Evolutionary conservation across 2,797 vertebrate species (phyloP).

Genomic region (Eurystomus glaucurus): DNA sequence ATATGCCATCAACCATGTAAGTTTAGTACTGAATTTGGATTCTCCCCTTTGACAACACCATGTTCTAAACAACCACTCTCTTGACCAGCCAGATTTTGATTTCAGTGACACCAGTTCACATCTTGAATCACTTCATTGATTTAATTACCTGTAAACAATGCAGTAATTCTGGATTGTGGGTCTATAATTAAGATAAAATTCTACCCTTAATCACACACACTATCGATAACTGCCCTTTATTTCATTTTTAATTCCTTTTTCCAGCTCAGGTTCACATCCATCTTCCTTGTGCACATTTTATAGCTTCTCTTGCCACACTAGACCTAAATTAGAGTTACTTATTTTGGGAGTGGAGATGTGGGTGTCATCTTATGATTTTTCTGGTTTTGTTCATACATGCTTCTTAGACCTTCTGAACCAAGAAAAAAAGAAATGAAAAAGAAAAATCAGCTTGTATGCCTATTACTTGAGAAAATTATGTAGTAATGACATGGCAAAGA

Average conservation of each 20-base stretch:
- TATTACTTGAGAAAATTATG: neutral
- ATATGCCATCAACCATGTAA: neutral
- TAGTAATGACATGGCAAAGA: neutral
- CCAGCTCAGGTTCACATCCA: neutral
- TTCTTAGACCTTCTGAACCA: neutral
- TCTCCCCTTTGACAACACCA: neutral
- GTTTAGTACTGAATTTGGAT: neutral
- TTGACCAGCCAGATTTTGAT: conserved; percentile 18
- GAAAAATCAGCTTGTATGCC: neutral
- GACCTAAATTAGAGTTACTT: neutral
- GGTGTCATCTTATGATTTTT: neutral
- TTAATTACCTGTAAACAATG: conserved; percentile 61
- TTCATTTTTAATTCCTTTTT: neutral
- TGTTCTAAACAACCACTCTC: neutral
- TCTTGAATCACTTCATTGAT: conserved; percentile 56
- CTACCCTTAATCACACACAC: conserved; percentile 43
- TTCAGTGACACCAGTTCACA: conserved; percentile 25
- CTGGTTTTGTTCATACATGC: neutral
- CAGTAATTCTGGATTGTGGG: conserved; percentile 41
- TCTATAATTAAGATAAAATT: conserved; percentile 69
- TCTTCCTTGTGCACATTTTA: neutral
- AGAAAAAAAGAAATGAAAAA: neutral
- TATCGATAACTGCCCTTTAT: neutral
- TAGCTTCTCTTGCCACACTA: neutral
- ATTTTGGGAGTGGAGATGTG: accelerated